Evolutionary conservation across 2,888 invertebrate species (phyloP), one percentile per base, ranked within the genome.

Genomic region (Galerucella pusilla): DNA sequence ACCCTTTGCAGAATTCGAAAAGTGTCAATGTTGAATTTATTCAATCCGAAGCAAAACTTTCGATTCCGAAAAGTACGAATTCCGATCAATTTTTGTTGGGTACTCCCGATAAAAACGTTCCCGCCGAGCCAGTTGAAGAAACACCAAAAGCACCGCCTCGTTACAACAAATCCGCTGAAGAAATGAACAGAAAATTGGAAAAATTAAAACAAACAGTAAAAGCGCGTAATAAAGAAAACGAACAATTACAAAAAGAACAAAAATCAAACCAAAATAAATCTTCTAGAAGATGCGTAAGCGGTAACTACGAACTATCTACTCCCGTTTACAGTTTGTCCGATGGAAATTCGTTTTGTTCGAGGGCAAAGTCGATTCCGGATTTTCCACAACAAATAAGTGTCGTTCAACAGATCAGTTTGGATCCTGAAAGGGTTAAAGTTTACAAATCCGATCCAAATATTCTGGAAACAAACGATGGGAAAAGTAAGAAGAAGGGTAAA

Each of bases 121-220:
- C 86, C 9, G 7, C 6, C 14, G n/a, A 35, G 14, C 14, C 49
- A 49, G 14, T 49, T 49, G 78, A 87, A 25, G 87, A 85, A 80
- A 90, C 90, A 1, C 91, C 91, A 0, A 82, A 90, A 71, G 89
- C 90, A 0, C 90, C 90, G 2, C 89, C 89, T 35, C 86, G 90
- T 73, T 80, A 85, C 10, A 89, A 89, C 79, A 75, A 25, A 49
- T 75, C 78, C 1, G 86, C 88, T 77, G 88, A 89, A 64, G 89
- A 90, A 77, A 85, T 88, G 1, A 86, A 87, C 75, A 85, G 85
- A 73, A 90, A 91, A 0, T 85, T 89, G 28, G 90, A 92, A 81
- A 90, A 92, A 84, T 88, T 92, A 66, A 91, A 91, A 75, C 90
- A 91, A 77, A 91, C 92, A 77, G 91, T 91, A 35, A 80, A 85